These are phyloP conservation scores for Drosophila jambulina DNA, from an alignment of 1,140 invertebrate species.

Conservation along the genomic window DNA sequence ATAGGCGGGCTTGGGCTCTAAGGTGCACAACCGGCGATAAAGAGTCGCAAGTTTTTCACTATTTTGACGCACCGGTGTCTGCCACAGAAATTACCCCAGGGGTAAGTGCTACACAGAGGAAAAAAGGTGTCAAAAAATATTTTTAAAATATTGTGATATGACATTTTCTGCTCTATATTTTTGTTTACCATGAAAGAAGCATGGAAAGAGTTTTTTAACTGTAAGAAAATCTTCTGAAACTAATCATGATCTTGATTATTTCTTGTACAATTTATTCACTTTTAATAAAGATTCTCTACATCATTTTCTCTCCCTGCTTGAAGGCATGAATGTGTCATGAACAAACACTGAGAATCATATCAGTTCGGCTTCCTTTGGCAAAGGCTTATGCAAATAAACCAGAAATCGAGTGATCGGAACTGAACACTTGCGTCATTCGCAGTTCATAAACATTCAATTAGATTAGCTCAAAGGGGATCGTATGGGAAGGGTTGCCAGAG, in stretches of 20 bases:
- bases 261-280: not conserved
- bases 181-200: too few relatives aligned
- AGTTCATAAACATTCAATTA: slow-evolving; percentile 52
- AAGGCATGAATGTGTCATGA: slow-evolving; percentile 35
- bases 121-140: not conserved
- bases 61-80: slow-evolving; percentile 78
- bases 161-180: not conserved
- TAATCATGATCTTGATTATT: not conserved
- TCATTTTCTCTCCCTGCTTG: slow-evolving; percentile 4
- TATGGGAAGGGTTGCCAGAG: slow-evolving; percentile 54
- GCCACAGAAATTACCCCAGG: slow-evolving; percentile 35
- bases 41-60: slow-evolving; percentile 59
- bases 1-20: slow-evolving; percentile 45
- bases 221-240: too few relatives aligned
- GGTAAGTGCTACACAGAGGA: slow-evolving; percentile 12
- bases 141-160: not conserved
- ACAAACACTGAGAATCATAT: slow-evolving; percentile 62
- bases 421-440: slow-evolving; percentile 72
- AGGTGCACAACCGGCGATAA: slow-evolving; percentile 61
- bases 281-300: not conserved
- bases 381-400: slow-evolving; percentile 63
- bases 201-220: not conserved
- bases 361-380: slow-evolving; percentile 53
- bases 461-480: slow-evolving; percentile 9
- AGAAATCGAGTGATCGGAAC: slow-evolving; percentile 29